These are phyloP conservation scores for Agrotis segetum DNA, from an alignment of 2,888 invertebrate species.

Conservation along the genomic window DNA sequence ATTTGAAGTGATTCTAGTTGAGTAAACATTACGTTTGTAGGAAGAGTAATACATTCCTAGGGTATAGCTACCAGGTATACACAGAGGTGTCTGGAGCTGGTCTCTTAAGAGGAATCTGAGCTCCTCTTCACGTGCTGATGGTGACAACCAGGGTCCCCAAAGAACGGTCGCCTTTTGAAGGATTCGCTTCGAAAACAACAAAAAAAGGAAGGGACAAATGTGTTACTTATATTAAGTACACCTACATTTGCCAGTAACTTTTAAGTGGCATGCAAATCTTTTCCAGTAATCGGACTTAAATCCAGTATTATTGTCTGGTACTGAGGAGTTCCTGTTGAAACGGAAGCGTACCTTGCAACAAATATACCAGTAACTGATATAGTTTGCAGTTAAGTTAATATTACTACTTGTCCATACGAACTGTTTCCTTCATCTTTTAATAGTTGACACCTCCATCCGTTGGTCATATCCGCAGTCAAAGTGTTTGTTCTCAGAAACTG, in stretches of 20 bases:
- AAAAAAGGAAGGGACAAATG: no score
- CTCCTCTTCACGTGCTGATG: no score
- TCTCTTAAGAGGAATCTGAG: no score
- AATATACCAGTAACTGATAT: not conserved
- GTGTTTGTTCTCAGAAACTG: not conserved
- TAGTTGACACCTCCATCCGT: conserved; percentile 5
- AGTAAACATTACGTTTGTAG: no score
- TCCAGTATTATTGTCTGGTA: no score
- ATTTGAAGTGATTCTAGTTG: conserved; percentile 2
- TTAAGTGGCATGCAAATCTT: not conserved
- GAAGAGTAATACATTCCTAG: no score
- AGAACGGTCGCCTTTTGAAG: no score
- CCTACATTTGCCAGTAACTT: not conserved
- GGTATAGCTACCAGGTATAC: no score
- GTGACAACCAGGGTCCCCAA: no score
- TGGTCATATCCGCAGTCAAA: conserved; percentile 4
- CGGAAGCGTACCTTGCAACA: not conserved
- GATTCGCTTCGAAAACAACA: no score
- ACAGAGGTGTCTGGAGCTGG: no score
- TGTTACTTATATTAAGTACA: not conserved
- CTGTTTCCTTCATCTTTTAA: not conserved
- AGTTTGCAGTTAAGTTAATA: not conserved
- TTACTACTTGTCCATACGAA: not conserved
- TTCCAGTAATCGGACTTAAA: not conserved
- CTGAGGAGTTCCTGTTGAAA: no score